Conservation (phyloP, 2,113 vertebrate genomes). For the Haplochromis burtoni region DNA sequence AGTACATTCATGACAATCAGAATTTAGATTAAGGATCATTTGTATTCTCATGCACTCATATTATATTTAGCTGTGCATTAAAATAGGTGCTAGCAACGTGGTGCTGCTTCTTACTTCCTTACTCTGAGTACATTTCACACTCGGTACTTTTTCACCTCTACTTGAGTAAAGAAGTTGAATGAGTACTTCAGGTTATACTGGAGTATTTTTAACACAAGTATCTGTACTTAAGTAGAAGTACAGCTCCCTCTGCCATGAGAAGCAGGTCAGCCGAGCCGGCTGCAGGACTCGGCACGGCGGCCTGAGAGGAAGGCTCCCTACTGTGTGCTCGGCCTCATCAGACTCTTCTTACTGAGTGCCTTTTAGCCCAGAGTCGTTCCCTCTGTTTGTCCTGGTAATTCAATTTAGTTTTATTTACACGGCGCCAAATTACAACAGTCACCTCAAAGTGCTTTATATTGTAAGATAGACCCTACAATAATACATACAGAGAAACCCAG, state of each 20-base stretch:
- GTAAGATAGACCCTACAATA: rapidly evolving
- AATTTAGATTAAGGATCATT: not conserved
- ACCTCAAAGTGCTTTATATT: not conserved
- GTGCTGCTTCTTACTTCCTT: not conserved
- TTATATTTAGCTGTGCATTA: not conserved
- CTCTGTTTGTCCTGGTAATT: not conserved
- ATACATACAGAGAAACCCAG: not conserved
- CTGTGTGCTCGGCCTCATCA: not conserved
- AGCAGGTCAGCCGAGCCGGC: not conserved
- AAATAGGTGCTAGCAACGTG: rapidly evolving
- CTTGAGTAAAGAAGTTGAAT: not conserved
- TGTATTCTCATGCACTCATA: not conserved
- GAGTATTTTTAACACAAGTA: not conserved
- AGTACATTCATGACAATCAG: not conserved
- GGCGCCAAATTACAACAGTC: rapidly evolving
- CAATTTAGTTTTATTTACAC: not conserved
- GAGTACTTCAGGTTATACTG: not conserved
- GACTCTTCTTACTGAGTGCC: not conserved
- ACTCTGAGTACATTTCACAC: not conserved
- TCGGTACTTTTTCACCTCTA: not conserved
- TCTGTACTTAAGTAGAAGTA: not conserved
- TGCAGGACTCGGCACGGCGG: not conserved
- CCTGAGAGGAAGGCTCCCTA: not conserved
- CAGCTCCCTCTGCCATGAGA: not conserved
- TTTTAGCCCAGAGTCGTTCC: not conserved